Conservation (phyloP, 2,113 vertebrate species). For the Turdus rufiventris region DNA sequence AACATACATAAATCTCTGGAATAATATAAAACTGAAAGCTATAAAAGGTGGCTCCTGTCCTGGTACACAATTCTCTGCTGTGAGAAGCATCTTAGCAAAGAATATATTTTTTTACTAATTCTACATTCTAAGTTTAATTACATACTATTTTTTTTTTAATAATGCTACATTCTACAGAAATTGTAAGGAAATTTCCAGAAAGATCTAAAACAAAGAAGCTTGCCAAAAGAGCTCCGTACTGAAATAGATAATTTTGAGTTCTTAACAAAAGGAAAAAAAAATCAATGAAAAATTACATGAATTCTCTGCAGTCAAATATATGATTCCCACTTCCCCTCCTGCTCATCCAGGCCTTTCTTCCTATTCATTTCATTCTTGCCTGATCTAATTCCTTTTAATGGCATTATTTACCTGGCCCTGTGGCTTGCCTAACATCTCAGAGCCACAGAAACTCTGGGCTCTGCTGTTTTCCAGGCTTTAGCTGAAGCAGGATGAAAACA, state of each 20-base stretch:
- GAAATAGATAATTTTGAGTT: neutral
- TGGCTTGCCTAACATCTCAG: neutral
- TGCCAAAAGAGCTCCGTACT: neutral
- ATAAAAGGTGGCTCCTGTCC: neutral
- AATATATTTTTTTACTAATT: neutral
- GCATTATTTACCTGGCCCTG: neutral
- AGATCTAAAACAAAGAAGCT: neutral
- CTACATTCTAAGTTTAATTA: neutral
- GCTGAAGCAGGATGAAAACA: neutral
- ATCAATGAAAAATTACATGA: neutral
- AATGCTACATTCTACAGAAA: neutral
- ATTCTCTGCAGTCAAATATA: neutral
- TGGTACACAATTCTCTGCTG: neutral
- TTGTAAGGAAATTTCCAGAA: neutral
- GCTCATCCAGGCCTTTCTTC: neutral
- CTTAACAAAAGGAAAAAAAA: neutral
- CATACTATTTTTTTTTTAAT: neutral
- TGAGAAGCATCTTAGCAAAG: neutral
- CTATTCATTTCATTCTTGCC: fast-evolving
- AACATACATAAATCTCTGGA: neutral
- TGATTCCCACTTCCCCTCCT: neutral
- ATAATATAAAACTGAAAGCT: neutral
- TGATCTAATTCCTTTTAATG: neutral
- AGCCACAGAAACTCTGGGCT: neutral
- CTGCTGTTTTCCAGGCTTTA: neutral